These are phyloP conservation scores for Lethenteron camtschaticum DNA, from an alignment of 2,113 vertebrate species.

Conservation along the genomic window DNA sequence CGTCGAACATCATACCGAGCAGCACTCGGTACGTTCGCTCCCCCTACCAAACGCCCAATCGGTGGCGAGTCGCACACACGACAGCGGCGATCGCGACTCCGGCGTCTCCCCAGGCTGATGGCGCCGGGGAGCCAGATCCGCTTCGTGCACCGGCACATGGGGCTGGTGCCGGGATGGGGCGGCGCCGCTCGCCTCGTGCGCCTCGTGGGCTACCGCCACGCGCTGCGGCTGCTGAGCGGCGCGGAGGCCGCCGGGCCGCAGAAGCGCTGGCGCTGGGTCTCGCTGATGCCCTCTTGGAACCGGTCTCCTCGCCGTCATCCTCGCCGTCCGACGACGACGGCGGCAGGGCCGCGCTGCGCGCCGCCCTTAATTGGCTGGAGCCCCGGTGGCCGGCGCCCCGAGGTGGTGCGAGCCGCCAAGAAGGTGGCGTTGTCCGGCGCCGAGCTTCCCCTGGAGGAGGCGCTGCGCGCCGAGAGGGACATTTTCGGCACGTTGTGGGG, in stretches of 20 bases:
- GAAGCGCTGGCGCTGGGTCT: slow-evolving; percentile 37
- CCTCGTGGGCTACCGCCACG: slow-evolving; percentile 33
- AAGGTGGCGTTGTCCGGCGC: slow-evolving; percentile 35
- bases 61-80: too few species aligned
- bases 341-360: slow-evolving; percentile 12
- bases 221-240: slow-evolving; percentile 43
- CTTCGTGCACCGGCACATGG: slow-evolving; percentile 85
- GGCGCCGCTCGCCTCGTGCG: slow-evolving; percentile 40
- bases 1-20: too few species aligned
- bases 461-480: slow-evolving; percentile 47
- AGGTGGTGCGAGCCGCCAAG: slow-evolving; percentile 49
- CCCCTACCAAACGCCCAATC: too few species aligned
- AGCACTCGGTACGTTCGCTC: too few species aligned
- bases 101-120: slow-evolving; percentile 39
- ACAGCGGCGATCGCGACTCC: too few species aligned
- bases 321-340: background rate
- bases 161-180: slow-evolving; percentile 78
- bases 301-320: too few species aligned
- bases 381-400: slow-evolving; percentile 31
- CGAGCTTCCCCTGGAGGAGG: slow-evolving; percentile 45
- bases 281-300: slow-evolving; percentile 25
- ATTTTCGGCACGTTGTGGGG: slow-evolving; percentile 69
- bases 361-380: slow-evolving; percentile 39
- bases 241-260: slow-evolving; percentile 27
- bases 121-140: slow-evolving; percentile 46